phyloP scores from a whole-genome alignment of 2,888 invertebrate species.

The Zeuzera pyrina region DNA sequence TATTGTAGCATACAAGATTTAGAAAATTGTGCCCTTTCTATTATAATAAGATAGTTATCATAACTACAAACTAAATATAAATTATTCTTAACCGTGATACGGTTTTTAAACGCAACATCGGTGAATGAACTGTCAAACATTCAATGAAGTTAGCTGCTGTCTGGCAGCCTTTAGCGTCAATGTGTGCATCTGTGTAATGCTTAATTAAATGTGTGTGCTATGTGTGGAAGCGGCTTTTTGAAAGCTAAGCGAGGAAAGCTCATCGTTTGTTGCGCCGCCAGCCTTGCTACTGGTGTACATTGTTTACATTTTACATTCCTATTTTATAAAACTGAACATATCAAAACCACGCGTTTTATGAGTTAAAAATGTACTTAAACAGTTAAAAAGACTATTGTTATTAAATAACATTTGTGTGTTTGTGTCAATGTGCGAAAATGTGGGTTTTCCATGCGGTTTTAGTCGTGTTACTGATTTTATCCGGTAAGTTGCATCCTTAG shows the following conservation, averaged over 20 bases:
- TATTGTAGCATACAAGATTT: too few relatives aligned
- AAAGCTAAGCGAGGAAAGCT: conserved; percentile 13
- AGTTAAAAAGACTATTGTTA: conserved; percentile 7
- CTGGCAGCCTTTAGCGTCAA: conserved; percentile 27
- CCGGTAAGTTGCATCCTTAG: conserved; percentile 60
- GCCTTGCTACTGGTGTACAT: conserved; percentile 25
- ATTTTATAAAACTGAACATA: too few relatives aligned
- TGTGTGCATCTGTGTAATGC: conserved; percentile 29
- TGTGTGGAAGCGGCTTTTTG: conserved; percentile 36
- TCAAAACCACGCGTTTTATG: conserved; percentile 22
- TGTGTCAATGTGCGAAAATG: conserved; percentile 40
- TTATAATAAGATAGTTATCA: too few relatives aligned
- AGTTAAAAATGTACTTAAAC: conserved; percentile 27
- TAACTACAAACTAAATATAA: too few relatives aligned
- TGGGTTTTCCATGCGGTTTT: conserved; percentile 40
- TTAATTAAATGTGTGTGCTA: conserved; percentile 33
- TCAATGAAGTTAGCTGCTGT: conserved; percentile 56
- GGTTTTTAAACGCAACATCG: conserved; percentile 29
- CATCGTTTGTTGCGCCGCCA: conserved; percentile 22
- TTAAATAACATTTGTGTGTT: conserved; percentile 23
- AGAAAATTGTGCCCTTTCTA: too few relatives aligned
- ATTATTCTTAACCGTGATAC: too few relatives aligned
- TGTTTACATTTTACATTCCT: conserved; percentile 26
- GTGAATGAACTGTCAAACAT: conserved; percentile 66
- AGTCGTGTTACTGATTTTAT: conserved; percentile 43